phyloP scores from a whole-genome alignment of 2,888 invertebrate genomes.

The Hedya salicella region DNA sequence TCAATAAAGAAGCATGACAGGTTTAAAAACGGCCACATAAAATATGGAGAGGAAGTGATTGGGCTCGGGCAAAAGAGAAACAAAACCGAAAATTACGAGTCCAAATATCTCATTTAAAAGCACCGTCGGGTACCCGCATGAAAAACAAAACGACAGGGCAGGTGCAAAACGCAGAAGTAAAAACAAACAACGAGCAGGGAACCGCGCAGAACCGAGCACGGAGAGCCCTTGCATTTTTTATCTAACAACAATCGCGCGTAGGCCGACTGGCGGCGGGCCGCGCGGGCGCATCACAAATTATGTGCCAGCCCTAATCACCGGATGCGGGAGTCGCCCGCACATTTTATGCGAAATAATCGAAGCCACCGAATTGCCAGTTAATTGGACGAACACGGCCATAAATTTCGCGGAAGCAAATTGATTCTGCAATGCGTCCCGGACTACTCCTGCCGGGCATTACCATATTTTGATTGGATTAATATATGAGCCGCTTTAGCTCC shows the following conservation, averaged over 20 bases:
- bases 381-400: constrained; percentile 81
- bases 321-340: constrained; percentile 84
- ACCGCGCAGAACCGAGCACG: constrained; percentile 57
- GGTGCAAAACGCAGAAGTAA: constrained; percentile 76
- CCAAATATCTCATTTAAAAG: constrained; percentile 67
- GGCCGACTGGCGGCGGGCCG: constrained; percentile 60
- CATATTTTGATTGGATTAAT: constrained; percentile 81
- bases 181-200: constrained; percentile 73
- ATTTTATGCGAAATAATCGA: constrained; percentile 83
- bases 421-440: constrained; percentile 67
- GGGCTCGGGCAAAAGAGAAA: constrained; percentile 53
- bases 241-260: constrained; percentile 78
- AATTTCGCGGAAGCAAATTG: constrained; percentile 78
- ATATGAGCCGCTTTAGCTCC: constrained; percentile 72
- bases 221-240: constrained; percentile 74
- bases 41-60: constrained; percentile 56
- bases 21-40: constrained; percentile 53
- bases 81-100: constrained; percentile 55
- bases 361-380: constrained; percentile 84
- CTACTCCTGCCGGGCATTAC: constrained; percentile 64
- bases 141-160: constrained; percentile 70
- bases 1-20: constrained; percentile 43
- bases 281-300: constrained; percentile 82
- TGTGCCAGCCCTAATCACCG: constrained; percentile 80
- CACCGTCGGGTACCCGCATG: constrained; percentile 59